Evolutionary conservation across 1,140 invertebrate genomes (phyloP).

Genomic region (Pogonus chalceus): DNA sequence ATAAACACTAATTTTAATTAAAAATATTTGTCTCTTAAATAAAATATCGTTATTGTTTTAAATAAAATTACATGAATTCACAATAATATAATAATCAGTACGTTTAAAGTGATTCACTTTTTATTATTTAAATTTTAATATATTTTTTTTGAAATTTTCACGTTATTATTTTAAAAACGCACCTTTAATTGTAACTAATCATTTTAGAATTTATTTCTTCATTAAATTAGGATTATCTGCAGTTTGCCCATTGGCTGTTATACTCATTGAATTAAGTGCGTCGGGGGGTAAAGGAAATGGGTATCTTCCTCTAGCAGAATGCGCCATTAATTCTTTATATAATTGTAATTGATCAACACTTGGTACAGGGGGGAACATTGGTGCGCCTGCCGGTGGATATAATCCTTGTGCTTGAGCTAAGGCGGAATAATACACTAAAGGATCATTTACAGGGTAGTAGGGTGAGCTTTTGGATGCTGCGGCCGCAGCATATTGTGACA

Average conservation of each 20-base stretch:
- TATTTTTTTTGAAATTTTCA: too few relatives aligned
- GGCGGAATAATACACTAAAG: slow-evolving; percentile 31
- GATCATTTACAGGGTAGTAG: slow-evolving; percentile 30
- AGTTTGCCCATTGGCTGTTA: background rate
- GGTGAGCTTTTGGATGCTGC: slow-evolving; percentile 16
- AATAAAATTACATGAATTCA: too few relatives aligned
- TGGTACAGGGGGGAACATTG: slow-evolving; percentile 23
- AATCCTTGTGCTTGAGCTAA: slow-evolving; percentile 25
- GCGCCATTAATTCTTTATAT: slow-evolving; percentile 35
- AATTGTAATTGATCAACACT: slow-evolving; percentile 34
- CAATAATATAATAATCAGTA: too few relatives aligned
- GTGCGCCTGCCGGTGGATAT: slow-evolving; percentile 18
- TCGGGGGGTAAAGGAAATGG: slow-evolving; percentile 20
- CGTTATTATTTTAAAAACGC: too few relatives aligned
- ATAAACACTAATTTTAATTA: too few relatives aligned
- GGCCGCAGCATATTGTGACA: background rate
- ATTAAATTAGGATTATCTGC: background rate
- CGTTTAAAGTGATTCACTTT: too few relatives aligned
- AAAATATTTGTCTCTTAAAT: too few relatives aligned
- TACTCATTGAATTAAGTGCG: slow-evolving; percentile 9
- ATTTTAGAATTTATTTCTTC: slow-evolving; percentile 1
- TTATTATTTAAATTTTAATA: too few relatives aligned
- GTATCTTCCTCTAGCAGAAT: slow-evolving; percentile 20
- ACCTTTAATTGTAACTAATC: too few relatives aligned
- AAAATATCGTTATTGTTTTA: too few relatives aligned